Evolutionary conservation across 2,113 vertebrate genomes (phyloP).

Genomic region (Coracopsis vasa): DNA sequence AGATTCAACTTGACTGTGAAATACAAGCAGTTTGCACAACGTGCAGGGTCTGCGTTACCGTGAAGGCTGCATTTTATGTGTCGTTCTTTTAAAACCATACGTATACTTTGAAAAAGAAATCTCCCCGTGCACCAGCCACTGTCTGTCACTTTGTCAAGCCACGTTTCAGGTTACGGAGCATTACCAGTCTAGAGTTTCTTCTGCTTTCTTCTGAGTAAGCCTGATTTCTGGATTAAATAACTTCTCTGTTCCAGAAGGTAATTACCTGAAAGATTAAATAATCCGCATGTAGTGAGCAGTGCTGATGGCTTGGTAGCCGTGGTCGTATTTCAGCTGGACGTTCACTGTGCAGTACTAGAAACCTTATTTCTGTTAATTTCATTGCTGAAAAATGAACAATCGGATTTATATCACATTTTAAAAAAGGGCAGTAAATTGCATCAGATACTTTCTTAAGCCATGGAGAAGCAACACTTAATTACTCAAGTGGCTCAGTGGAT

Average conservation of each 20-base stretch:
- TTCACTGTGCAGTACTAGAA: not conserved
- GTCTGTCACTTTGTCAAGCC: not conserved
- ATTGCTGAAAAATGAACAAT: not conserved
- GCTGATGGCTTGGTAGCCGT: not conserved
- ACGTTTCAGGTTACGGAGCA: not conserved
- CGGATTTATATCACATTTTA: not conserved
- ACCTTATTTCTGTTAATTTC: not conserved
- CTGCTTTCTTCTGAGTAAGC: not conserved
- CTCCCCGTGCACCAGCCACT: not conserved
- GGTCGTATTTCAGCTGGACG: not conserved
- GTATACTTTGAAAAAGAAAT: not conserved
- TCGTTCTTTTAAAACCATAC: accelerated
- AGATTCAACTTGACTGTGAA: not conserved
- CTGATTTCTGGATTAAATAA: not conserved
- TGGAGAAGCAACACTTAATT: not conserved
- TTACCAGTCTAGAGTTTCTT: not conserved
- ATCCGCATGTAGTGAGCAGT: not conserved
- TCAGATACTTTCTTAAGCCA: not conserved
- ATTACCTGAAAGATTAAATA: slow-evolving; percentile 6
- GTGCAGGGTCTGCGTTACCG: accelerated
- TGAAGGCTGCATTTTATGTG: not conserved
- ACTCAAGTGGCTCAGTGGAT: not conserved
- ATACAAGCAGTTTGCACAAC: not conserved
- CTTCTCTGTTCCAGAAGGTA: not conserved
- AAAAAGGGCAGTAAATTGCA: not conserved